Conservation (phyloP, 2,888 invertebrate species). For the Sialis lutaria region DNA sequence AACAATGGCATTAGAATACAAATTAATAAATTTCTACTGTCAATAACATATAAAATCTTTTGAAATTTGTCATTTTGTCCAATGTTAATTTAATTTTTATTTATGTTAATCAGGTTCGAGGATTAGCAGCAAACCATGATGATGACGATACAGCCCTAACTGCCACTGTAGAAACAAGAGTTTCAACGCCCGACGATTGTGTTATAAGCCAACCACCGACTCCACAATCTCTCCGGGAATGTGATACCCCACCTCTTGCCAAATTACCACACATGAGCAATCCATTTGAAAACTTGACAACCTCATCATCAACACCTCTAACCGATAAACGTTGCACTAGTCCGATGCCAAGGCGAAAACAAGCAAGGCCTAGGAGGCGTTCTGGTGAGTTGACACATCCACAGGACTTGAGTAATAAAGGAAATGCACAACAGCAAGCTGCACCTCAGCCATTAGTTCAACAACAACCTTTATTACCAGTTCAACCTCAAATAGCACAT, state of each 20-base stretch:
- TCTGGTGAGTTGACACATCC: slow-evolving; percentile 54
- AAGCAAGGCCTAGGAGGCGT: slow-evolving; percentile 67
- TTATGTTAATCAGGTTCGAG: neutral
- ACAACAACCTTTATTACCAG: slow-evolving; percentile 6
- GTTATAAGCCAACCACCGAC: slow-evolving; percentile 19
- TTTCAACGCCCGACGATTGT: slow-evolving; percentile 14
- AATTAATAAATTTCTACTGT: too few relatives aligned
- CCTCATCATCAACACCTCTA: slow-evolving; percentile 22
- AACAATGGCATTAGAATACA: too few relatives aligned
- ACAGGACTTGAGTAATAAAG: slow-evolving; percentile 37
- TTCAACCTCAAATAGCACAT: neutral
- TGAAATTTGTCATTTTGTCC: slow-evolving; percentile 15
- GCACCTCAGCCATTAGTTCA: slow-evolving; percentile 6
- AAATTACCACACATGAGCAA: slow-evolving; percentile 28
- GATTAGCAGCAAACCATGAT: neutral
- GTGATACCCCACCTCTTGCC: slow-evolving; percentile 11
- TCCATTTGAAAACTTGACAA: slow-evolving; percentile 25
- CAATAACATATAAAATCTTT: slow-evolving; percentile 23
- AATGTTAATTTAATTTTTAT: neutral
- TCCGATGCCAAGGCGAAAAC: slow-evolving; percentile 70
- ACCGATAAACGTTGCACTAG: slow-evolving; percentile 45
- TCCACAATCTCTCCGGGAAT: slow-evolving; percentile 17
- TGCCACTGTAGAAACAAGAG: slow-evolving; percentile 20
- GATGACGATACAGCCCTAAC: slow-evolving; percentile 7
- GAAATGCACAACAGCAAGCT: slow-evolving; percentile 11